Evolutionary conservation across 2,888 invertebrate genomes (phyloP).

Genomic region (Entomobrya multifasciata): DNA sequence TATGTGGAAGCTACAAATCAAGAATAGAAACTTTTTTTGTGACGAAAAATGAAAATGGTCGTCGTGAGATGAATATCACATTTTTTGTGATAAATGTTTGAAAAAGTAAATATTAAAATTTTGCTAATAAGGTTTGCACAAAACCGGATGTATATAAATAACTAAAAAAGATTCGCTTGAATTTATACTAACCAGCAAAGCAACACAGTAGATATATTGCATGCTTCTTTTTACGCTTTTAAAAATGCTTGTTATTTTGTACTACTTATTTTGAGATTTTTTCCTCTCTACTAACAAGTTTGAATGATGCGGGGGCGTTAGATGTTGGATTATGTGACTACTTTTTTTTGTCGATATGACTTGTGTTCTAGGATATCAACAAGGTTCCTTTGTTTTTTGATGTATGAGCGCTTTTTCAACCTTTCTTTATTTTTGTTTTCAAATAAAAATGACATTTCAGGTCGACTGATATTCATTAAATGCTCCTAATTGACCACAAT

Average conservation of each 20-base stretch:
- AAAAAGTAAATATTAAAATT: conserved; percentile 17
- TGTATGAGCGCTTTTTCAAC: no score
- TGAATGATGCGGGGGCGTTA: conserved; percentile 30
- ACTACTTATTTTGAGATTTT: neutral
- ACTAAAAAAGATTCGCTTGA: neutral
- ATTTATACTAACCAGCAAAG: no score
- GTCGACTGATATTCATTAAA: conserved; percentile 13
- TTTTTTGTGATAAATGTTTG: conserved; percentile 2
- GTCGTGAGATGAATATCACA: neutral
- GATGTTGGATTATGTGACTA: neutral
- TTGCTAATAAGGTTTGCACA: conserved; percentile 6
- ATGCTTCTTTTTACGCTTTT: neutral
- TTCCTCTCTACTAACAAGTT: conserved; percentile 24
- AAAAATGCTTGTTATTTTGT: neutral
- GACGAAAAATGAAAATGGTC: neutral
- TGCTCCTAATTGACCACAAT: conserved; percentile 5
- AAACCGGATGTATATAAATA: conserved; percentile 10
- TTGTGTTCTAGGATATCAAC: no score
- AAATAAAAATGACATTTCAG: conserved; percentile 50
- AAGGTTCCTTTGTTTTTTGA: no score
- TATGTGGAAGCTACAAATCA: neutral
- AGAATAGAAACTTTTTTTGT: neutral
- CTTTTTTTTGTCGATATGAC: no score
- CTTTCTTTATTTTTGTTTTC: no score
- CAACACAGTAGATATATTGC: no score